Evolutionary conservation across 2,797 vertebrate species (phyloP).

Genomic region (Hybognathus amarus): DNA sequence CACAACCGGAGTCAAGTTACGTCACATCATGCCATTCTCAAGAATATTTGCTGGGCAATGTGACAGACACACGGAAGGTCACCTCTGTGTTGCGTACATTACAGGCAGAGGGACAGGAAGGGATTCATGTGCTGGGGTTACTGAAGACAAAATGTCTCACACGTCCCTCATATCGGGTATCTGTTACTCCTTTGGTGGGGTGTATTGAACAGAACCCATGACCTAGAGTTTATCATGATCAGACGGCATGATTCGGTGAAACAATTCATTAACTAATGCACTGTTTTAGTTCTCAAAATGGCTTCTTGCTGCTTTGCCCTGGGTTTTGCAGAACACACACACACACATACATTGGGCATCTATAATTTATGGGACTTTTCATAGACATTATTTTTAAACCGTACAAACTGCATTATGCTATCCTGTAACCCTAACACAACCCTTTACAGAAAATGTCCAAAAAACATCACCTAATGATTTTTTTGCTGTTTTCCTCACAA

Average conservation of each 20-base stretch:
- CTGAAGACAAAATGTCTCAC: conserved; percentile 11
- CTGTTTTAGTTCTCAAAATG: conserved; percentile 35
- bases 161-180: neutral
- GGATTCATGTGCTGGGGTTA: neutral
- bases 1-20: conserved; percentile 50
- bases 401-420: neutral
- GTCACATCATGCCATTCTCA: conserved; percentile 38
- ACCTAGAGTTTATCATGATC: neutral
- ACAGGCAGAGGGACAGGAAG: neutral
- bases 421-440: neutral
- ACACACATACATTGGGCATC: conserved; percentile 55
- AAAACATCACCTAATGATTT: neutral
- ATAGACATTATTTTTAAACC: neutral
- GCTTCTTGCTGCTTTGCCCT: conserved; percentile 13
- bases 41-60: conserved; percentile 6
- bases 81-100: neutral
- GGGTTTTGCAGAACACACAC: neutral
- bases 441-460: neutral
- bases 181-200: neutral
- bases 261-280: conserved; percentile 5
- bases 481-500: neutral
- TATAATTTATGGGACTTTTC: neutral
- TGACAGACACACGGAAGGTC: conserved; percentile 17
- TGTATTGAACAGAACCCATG: neutral
- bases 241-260: neutral